Percentiles rank a stretch among this genome's conserved stretches.
Conservation (phyloP, 2,797 vertebrate species). For the Emydoidea blandingii region DNA sequence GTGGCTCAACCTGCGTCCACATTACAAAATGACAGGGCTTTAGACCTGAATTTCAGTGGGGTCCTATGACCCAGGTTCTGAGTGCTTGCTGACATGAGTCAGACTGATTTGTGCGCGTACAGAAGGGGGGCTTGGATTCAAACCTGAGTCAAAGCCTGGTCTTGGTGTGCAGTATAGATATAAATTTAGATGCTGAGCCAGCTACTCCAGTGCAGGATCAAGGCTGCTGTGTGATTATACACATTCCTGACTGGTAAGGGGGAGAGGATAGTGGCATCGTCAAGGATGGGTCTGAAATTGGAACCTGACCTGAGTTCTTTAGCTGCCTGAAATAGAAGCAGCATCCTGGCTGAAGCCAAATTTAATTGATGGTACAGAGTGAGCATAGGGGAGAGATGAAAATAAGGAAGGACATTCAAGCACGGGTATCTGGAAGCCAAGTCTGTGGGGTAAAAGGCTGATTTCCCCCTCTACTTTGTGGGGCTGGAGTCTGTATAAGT, state of each 20-base stretch:
- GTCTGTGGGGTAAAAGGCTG: constrained; percentile 61
- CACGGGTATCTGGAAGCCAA: constrained; percentile 24
- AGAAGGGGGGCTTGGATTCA: no score
- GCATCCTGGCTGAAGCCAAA: constrained; percentile 30
- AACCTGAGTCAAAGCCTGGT: no score
- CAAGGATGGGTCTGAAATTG: not conserved
- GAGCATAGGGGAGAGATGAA: constrained; percentile 38
- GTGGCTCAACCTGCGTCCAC: no score
- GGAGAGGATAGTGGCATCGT: not conserved
- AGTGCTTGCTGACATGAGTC: no score
- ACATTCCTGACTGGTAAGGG: not conserved
- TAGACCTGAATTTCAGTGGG: no score
- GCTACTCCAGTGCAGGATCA: not conserved
- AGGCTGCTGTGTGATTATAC: not conserved
- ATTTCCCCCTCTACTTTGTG: not conserved
- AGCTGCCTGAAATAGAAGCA: not conserved
- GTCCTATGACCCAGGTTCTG: no score
- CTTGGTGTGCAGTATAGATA: no score
- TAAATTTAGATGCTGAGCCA: no score
- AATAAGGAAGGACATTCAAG: not conserved
- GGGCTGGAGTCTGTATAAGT: not conserved
- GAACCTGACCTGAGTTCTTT: constrained; percentile 21
- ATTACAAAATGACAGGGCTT: no score
- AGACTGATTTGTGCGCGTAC: no score
- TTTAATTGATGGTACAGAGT: constrained; percentile 59